phyloP scores from a whole-genome alignment of 2,113 vertebrate species.

The Australoheros scitulus region DNA sequence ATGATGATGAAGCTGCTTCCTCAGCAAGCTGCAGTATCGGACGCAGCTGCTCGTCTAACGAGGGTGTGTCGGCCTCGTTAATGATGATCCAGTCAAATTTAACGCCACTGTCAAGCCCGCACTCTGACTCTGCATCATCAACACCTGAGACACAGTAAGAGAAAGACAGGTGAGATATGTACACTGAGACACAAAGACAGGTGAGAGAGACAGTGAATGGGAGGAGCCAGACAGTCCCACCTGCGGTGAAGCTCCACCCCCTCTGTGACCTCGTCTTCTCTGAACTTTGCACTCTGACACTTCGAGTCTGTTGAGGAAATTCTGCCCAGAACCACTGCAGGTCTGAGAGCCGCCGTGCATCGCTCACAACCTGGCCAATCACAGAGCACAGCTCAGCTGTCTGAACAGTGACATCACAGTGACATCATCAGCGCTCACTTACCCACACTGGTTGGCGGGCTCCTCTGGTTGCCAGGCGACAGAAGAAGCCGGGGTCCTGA shows the following conservation, averaged over 20 bases:
- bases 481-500: slow-evolving; percentile 88
- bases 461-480: slow-evolving; percentile 75
- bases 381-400: not conserved
- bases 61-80: slow-evolving; percentile 78
- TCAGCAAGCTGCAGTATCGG: slow-evolving; percentile 69
- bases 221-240: slow-evolving; percentile 56
- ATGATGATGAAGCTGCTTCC: slow-evolving; percentile 10
- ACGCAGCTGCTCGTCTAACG: slow-evolving; percentile 81
- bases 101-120: slow-evolving; percentile 86
- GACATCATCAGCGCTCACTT: not conserved
- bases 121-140: slow-evolving; percentile 90
- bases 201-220: fast-evolving
- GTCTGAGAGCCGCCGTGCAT: slow-evolving; percentile 86
- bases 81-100: slow-evolving; percentile 85
- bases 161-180: not conserved
- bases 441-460: slow-evolving; percentile 87
- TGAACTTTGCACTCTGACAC: slow-evolving; percentile 81
- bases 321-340: slow-evolving; percentile 84
- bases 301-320: slow-evolving; percentile 74
- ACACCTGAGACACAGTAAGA: slow-evolving; percentile 75
- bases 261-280: slow-evolving; percentile 78
- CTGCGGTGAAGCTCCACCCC: slow-evolving; percentile 86
- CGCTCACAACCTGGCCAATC: slow-evolving; percentile 87
- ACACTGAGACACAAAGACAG: too few relatives aligned
- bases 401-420: not conserved